Percentiles rank a stretch among this genome's conserved stretches.
These are phyloP conservation scores for Aphis craccivora DNA, from an alignment of 1,140 invertebrate species.

Conservation along the genomic window DNA sequence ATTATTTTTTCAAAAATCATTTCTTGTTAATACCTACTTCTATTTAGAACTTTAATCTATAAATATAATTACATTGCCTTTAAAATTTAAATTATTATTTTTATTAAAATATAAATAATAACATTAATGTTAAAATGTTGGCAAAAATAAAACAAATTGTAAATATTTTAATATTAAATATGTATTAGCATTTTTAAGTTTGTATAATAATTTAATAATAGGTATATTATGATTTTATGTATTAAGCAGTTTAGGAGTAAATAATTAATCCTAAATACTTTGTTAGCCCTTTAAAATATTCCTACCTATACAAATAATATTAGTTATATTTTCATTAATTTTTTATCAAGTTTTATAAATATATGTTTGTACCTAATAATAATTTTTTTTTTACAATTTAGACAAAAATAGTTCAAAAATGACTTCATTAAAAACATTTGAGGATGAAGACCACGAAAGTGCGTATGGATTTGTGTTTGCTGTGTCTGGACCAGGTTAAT, in stretches of 20 bases:
- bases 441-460: slow-evolving; percentile 85
- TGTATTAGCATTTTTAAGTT: not conserved
- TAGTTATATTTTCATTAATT: not conserved
- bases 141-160: no score
- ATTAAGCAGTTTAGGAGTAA: no score
- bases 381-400: not conserved
- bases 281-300: not conserved
- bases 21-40: not conserved
- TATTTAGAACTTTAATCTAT: not conserved
- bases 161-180: not conserved
- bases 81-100: not conserved
- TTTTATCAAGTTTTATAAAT: no score
- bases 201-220: no score
- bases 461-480: slow-evolving; percentile 95
- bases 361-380: not conserved
- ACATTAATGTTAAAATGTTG: not conserved
- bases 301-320: no score
- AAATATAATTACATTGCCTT: not conserved
- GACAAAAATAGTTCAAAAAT: slow-evolving; percentile 57
- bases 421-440: slow-evolving; percentile 70
- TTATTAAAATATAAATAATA: not conserved
- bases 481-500: slow-evolving; percentile 95
- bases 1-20: not conserved
- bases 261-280: no score
- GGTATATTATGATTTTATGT: no score